A percentile compares a stretch with the other conserved stretches of the same genome.
Evolutionary conservation across 1,140 invertebrate species (phyloP).

Genomic region (Aphis gossypii): DNA sequence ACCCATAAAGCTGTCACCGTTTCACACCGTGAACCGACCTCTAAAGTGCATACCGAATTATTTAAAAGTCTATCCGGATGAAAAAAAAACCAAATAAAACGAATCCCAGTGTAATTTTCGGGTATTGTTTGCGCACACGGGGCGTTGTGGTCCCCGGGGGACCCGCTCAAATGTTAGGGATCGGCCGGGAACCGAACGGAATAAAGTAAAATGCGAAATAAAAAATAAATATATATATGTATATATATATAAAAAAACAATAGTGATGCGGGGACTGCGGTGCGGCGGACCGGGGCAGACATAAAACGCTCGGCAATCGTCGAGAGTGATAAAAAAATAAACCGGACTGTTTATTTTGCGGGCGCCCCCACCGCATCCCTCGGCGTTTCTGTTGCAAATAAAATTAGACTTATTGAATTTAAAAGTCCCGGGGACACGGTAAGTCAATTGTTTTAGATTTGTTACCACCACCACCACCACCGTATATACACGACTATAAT

Average conservation of each 20-base stretch:
- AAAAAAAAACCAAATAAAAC: conserved; percentile 51
- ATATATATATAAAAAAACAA: background rate
- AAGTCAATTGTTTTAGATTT: conserved; percentile 51
- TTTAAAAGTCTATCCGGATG: conserved; percentile 44
- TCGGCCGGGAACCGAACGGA: conserved; percentile 18
- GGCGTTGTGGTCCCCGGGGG: conserved; percentile 5
- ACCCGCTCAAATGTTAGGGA: conserved; percentile 32
- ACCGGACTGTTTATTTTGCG: conserved; percentile 53
- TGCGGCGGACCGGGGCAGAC: background rate
- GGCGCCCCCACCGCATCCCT: conserved; percentile 6
- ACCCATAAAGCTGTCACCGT: conserved; percentile 57
- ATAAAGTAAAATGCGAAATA: background rate
- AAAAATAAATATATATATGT: background rate
- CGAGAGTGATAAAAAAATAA: conserved; percentile 55
- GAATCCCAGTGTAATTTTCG: conserved; percentile 57
- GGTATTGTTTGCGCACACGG: conserved; percentile 43
- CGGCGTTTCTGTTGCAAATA: conserved; percentile 14
- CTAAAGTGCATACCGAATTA: conserved; percentile 53
- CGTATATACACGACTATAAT: background rate
- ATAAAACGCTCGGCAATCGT: conserved; percentile 47
- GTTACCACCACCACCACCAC: background rate
- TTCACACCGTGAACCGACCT: conserved; percentile 47
- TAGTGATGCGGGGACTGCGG: too few relatives aligned
- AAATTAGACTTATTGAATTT: conserved; percentile 53
- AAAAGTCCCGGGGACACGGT: conserved; percentile 21